Evolutionary conservation across 2,888 invertebrate genomes (phyloP).

Genomic region (Lacanobia wlatinum): DNA sequence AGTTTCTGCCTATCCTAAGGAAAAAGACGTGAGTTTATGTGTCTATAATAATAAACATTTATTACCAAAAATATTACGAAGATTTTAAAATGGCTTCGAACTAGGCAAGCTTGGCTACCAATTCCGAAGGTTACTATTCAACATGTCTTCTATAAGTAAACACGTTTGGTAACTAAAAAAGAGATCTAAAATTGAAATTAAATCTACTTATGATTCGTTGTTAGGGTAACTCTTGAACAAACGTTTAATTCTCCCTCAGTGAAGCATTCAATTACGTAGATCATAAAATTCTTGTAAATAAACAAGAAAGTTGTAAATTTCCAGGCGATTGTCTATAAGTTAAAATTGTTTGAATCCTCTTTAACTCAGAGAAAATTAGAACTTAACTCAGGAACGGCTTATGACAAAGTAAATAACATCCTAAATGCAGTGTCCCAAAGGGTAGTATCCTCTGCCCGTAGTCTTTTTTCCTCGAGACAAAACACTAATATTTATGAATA

Average conservation of each 20-base stretch:
- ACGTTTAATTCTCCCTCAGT: neutral
- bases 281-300: neutral
- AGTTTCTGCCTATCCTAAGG: too few relatives aligned
- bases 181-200: too few relatives aligned
- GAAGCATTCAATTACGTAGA: slow-evolving; percentile 27
- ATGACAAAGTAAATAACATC: too few relatives aligned
- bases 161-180: too few relatives aligned
- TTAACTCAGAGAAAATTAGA: neutral
- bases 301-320: neutral
- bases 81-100: too few relatives aligned
- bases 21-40: too few relatives aligned
- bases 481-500: neutral
- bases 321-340: neutral
- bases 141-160: too few relatives aligned
- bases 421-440: neutral
- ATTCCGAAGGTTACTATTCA: too few relatives aligned
- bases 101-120: too few relatives aligned
- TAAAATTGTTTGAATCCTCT: neutral
- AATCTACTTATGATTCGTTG: neutral
- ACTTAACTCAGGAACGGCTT: neutral
- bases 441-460: neutral
- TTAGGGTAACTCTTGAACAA: neutral
- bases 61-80: too few relatives aligned
- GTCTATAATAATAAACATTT: neutral
- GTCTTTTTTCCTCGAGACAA: neutral